Evolutionary conservation across 2,113 vertebrate species (phyloP).

Genomic region (Dolichotis patagonum): DNA sequence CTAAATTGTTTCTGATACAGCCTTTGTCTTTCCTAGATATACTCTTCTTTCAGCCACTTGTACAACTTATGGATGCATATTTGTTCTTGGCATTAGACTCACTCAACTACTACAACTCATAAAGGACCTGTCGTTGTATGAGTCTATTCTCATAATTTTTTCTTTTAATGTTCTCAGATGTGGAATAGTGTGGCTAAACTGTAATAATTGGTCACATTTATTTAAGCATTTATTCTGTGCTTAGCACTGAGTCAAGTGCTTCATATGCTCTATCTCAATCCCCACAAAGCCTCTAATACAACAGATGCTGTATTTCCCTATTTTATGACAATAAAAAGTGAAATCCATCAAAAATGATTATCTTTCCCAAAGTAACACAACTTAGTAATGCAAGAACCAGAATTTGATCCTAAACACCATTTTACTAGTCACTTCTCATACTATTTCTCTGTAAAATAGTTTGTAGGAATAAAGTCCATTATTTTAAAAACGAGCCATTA

Average conservation of each 20-base stretch:
- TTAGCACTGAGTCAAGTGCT: background rate
- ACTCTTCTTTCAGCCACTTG: background rate
- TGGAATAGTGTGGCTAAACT: background rate
- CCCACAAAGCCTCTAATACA: background rate
- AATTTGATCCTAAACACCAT: constrained; percentile 9
- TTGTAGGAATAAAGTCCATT: background rate
- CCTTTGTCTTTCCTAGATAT: background rate
- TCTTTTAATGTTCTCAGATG: background rate
- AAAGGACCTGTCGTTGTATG: background rate
- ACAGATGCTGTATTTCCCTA: background rate
- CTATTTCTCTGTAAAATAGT: background rate
- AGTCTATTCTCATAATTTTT: background rate
- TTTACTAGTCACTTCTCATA: background rate
- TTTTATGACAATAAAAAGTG: background rate
- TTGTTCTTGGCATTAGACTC: background rate
- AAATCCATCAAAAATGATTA: constrained; percentile 14
- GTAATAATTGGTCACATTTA: background rate
- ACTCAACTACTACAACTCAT: background rate
- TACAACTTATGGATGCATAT: no score
- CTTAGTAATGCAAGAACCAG: background rate
- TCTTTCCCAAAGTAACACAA: background rate
- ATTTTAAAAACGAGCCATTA: background rate
- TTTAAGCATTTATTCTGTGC: background rate
- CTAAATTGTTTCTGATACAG: background rate
- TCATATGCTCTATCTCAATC: background rate